phyloP scores from a whole-genome alignment of 2,888 invertebrate genomes.

The Drosophila histrio region DNA sequence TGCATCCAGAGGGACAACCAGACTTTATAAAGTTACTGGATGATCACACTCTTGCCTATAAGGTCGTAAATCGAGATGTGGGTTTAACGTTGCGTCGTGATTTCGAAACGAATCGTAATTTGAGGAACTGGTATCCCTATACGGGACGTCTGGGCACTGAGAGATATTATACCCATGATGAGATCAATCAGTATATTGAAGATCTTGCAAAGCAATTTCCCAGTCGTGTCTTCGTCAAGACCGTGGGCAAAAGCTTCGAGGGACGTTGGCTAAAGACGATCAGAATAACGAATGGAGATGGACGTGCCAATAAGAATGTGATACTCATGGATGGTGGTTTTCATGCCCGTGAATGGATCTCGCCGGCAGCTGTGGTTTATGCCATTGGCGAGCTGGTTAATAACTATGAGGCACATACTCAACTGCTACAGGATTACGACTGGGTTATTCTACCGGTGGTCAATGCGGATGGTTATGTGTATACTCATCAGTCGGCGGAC shows the following conservation, averaged over 20 bases:
- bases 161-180: constrained; percentile 64
- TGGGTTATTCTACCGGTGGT: constrained; percentile 88
- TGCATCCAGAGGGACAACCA: constrained; percentile 62
- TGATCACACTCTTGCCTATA: constrained; percentile 30
- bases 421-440: constrained; percentile 86
- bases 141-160: constrained; percentile 62
- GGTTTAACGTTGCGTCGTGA: constrained; percentile 47
- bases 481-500: constrained; percentile 81
- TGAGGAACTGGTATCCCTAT: constrained; percentile 42
- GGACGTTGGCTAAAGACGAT: constrained; percentile 86
- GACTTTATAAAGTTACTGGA: constrained; percentile 55
- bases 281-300: constrained; percentile 86
- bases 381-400: constrained; percentile 86
- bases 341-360: constrained; percentile 89
- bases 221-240: constrained; percentile 85
- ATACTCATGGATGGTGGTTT: constrained; percentile 86
- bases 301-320: constrained; percentile 81
- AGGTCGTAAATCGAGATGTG: constrained; percentile 60
- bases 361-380: constrained; percentile 86
- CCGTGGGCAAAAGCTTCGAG: constrained; percentile 86
- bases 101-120: constrained; percentile 42
- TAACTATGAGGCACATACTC: constrained; percentile 80
- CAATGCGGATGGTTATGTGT: constrained; percentile 90
- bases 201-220: constrained; percentile 84
- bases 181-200: constrained; percentile 85